These are phyloP conservation scores for Felis chaus DNA, from an alignment of 2,113 vertebrate genomes.

Conservation along the genomic window DNA sequence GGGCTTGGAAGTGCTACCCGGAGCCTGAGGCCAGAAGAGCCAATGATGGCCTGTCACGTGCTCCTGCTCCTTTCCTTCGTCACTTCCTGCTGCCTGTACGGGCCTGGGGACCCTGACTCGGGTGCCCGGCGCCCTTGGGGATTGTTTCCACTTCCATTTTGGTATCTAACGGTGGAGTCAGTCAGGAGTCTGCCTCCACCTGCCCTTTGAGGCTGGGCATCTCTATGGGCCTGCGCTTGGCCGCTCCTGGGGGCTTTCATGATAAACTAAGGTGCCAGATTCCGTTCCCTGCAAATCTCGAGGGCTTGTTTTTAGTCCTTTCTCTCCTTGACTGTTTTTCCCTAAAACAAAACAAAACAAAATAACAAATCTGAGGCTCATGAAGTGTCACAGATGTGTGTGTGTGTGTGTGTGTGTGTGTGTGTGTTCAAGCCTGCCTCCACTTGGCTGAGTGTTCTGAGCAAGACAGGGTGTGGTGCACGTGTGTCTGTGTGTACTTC, in stretches of 20 bases:
- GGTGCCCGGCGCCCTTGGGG: not conserved
- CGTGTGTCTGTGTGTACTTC: not conserved
- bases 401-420: not conserved
- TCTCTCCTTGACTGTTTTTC: not conserved
- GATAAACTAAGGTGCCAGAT: not conserved
- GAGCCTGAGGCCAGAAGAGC: not conserved
- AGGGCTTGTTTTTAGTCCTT: not conserved
- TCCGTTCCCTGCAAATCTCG: not conserved
- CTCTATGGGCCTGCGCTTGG: not conserved
- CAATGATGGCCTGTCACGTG: not conserved
- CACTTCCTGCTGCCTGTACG: not conserved
- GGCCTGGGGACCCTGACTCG: not conserved
- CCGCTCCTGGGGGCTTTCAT: not conserved
- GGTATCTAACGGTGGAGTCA: not conserved
- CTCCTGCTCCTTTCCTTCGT: not conserved
- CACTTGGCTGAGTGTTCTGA: not conserved
- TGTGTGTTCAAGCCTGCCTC: not conserved
- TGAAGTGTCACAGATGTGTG: not conserved
- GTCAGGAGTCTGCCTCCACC: not conserved
- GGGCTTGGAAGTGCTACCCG: not conserved
- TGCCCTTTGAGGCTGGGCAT: not conserved
- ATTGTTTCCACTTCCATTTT: not conserved
- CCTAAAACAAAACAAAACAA: not conserved
- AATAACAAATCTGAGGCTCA: not conserved
- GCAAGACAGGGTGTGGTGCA: not conserved